Percentiles rank a stretch among this genome's conserved stretches.
Conservation (phyloP, 2,113 vertebrate species). For the Mionectes macconnelli region DNA sequence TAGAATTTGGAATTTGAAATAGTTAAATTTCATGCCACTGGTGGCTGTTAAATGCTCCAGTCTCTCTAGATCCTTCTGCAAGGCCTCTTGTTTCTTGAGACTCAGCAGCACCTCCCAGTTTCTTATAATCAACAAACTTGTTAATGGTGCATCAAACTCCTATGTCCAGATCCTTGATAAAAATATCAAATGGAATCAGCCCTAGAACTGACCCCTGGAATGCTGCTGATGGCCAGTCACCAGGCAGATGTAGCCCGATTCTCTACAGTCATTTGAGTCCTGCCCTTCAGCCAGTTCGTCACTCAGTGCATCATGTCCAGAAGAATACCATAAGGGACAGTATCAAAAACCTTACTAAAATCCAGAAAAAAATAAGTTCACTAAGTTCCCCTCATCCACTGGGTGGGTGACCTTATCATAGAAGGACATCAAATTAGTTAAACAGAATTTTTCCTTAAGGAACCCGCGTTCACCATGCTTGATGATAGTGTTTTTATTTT, state of each 20-base stretch:
- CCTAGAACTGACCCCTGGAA: neutral
- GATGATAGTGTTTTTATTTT: neutral
- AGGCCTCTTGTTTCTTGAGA: neutral
- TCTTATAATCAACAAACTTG: neutral
- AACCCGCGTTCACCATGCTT: neutral
- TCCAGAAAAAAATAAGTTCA: neutral
- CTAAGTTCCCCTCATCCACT: neutral
- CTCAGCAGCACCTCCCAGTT: neutral
- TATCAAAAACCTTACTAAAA: neutral
- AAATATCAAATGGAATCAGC: neutral
- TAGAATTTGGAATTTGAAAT: neutral
- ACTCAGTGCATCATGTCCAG: neutral
- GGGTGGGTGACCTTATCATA: neutral
- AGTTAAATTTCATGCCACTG: neutral
- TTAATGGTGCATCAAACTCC: neutral
- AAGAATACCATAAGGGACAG: neutral
- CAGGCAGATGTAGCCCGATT: neutral
- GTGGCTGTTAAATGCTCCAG: neutral
- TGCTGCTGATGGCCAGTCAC: accelerated
- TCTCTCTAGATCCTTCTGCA: neutral
- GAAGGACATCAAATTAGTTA: neutral
- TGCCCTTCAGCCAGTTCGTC: neutral
- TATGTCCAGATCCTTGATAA: neutral
- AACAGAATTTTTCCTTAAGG: neutral
- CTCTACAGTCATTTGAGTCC: neutral